Base-by-base conservation (phyloP, 2,888 invertebrate species). In the Apoderus coryli region DNA sequence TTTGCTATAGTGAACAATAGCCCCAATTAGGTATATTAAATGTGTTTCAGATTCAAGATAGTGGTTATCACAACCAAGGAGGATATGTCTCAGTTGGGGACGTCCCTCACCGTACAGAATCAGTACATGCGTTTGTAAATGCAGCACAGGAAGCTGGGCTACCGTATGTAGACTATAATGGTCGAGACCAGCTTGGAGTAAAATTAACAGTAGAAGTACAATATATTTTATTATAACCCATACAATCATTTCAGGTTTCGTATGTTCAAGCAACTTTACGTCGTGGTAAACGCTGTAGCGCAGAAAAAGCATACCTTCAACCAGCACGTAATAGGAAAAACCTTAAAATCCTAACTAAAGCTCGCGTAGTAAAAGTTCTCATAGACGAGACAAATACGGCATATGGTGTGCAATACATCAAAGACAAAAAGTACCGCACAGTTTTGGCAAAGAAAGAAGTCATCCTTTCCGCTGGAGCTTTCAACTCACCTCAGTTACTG, bases 401-500 rank as follows among this genome's bases (percentile, higher is more conserved):
- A 1, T 65, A 67, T 36, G 82, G 80, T 1, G 72, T 84, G 0
- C 63, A 76, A 42, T 75, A 74, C 37, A 54, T 66, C 1, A 65
- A 71, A 31, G 63, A 70, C 10, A 60, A 60, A 11, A 39, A 44
- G 13, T 48, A 42, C 6, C 44, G 48, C 16, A 40, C 29, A 6
- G 70, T 71, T 1, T 57, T 52, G 25, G 81, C 77, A 0, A 65
- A 65, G 2, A 81, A 76, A 50, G 88, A 88, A 59, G 76, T 93
- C 0, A 79, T 92, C 31, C 47, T 92, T 10, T 76, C 81, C 9
- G 85, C 84, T 2, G 92, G 92, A 0, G 70, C 88, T 2, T 76
- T 93, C 39, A 84, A 82, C 46, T 80, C 86, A 0, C 88, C 92
- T 0, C 90, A 93, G 54, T 53, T 93, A 3, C 64, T 93, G 6